These are phyloP conservation scores for Bos javanicus DNA, from an alignment of 2,113 vertebrate species.

Conservation along the genomic window DNA sequence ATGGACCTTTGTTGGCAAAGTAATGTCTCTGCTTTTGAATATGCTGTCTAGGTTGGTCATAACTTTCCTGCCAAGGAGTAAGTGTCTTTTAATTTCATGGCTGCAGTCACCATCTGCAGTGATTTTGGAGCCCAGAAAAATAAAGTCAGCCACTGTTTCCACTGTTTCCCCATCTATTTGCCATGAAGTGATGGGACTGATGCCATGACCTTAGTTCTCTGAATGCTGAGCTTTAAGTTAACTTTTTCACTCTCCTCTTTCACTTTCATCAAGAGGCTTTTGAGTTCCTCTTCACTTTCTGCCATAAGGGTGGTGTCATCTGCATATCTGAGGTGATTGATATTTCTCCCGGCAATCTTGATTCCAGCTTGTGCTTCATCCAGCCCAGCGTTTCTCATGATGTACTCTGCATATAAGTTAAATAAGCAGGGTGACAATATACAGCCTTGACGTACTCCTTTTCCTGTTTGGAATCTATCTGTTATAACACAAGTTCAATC, in stretches of 20 bases:
- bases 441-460: neutral
- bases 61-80: neutral
- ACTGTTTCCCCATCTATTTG: neutral
- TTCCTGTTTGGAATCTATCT: neutral
- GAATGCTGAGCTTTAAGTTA: neutral
- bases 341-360: neutral
- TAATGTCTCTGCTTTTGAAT: neutral
- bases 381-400: neutral
- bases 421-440: neutral
- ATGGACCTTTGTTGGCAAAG: too few species aligned
- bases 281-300: neutral
- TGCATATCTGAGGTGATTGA: neutral
- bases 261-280: neutral
- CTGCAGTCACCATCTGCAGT: neutral
- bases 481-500: neutral
- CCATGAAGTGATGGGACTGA: neutral
- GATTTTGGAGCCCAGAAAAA: accelerated
- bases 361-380: neutral
- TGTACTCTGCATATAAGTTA: neutral
- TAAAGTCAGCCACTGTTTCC: neutral
- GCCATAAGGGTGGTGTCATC: neutral
- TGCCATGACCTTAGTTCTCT: neutral
- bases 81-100: neutral
- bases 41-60: neutral
- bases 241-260: neutral